Evolutionary conservation across 2,888 invertebrate species (phyloP).

Genomic region (Drosophila pseudotakahashii): DNA sequence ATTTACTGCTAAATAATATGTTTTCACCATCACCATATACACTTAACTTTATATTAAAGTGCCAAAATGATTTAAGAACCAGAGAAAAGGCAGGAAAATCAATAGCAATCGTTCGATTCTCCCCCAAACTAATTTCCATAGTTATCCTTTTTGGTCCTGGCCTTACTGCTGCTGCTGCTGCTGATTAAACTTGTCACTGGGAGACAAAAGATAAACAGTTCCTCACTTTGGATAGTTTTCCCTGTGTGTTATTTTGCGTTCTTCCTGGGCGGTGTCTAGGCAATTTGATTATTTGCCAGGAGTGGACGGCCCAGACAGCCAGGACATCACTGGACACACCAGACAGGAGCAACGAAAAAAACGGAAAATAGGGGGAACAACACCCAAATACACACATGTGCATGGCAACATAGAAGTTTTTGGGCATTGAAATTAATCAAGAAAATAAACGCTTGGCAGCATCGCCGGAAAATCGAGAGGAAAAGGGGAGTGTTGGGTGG

Average conservation of each 20-base stretch:
- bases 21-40: conserved; percentile 2
- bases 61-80: conserved; percentile 70
- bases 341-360: conserved; percentile 25
- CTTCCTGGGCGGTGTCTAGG: conserved; percentile 61
- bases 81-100: conserved; percentile 52
- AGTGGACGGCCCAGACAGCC: conserved; percentile 66
- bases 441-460: conserved; percentile 78
- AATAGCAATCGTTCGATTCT: conserved; percentile 44
- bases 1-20: neutral
- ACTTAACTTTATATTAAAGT: conserved; percentile 60
- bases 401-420: conserved; percentile 63
- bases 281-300: conserved; percentile 77
- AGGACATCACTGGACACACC: conserved; percentile 19
- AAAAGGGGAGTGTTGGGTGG: conserved; percentile 12
- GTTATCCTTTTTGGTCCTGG: conserved; percentile 70
- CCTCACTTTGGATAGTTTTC: conserved; percentile 50
- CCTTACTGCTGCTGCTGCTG: conserved; percentile 44
- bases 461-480: conserved; percentile 46
- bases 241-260: conserved; percentile 24
- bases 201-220: conserved; percentile 77
- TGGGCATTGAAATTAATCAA: conserved; percentile 76
- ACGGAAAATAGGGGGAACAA: conserved; percentile 17
- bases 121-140: conserved; percentile 74
- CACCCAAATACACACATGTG: conserved; percentile 24
- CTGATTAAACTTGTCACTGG: conserved; percentile 77